Base-by-base conservation (phyloP, 2,113 vertebrate species). In the Upupa epops region DNA sequence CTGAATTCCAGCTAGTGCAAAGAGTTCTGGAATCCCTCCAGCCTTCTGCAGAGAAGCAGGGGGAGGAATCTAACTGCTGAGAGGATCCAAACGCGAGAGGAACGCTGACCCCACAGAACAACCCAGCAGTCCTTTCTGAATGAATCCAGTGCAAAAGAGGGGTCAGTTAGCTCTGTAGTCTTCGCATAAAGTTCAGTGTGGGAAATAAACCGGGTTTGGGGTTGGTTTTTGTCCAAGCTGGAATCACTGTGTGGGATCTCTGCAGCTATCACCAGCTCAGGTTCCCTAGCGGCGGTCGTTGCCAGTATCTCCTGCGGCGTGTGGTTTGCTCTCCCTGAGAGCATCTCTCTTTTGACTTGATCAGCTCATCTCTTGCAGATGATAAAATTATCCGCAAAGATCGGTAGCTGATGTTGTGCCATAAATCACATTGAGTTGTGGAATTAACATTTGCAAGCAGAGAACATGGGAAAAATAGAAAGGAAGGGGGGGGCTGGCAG, bases 301-400 rank as follows among this genome's bases (percentile, higher is more conserved):
- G 77, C 83, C 66, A 82, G 37, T 32, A 25, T 90, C 89, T 84
- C 88, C 93, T 79, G 88, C 86, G 40, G 79, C 3, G 65, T 79
- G 65, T 81, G 36, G 49, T 73, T 81, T 88, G 40, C 40, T 66
- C 54, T 46, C 88, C 92, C 90, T 59, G 14, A 19, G 74, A 94
- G 63, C 90, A 14, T 75, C 75, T 91, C 93, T 88, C 63, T 94
- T 92, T 84, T 70, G 48, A 61, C 83, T 92, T 71, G 70, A 93
- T 92, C 88, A 92, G 86, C 88, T 95, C 88, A 64, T 90, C 76
- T 90, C 88, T 78, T 79, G 83, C 86, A 93, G 92, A 65, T 93
- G 83, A 96, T 93, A 93, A 90, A 92, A 94, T 92, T 88, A 96
- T 88, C 93, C 82, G 77, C 83, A 59, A 92, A 89, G 86, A 92